Conservation (phyloP, 2,113 vertebrate genomes). For the Prionailurus viverrinus region DNA sequence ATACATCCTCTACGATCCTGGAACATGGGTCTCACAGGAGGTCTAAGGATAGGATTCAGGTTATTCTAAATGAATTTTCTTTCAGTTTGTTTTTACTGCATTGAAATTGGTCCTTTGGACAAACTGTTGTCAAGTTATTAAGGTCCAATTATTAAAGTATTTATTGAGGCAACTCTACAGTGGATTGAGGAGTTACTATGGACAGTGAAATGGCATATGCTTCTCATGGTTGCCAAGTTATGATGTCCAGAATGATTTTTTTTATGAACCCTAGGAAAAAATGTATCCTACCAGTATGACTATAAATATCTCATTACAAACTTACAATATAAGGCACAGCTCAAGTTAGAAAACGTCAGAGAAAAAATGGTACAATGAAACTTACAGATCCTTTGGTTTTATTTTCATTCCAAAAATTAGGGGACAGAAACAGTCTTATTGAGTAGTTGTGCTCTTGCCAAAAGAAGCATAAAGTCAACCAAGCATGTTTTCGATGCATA, state of each 20-base stretch:
- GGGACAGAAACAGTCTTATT: neutral
- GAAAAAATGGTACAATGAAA: neutral
- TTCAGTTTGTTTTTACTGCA: slow-evolving; percentile 32
- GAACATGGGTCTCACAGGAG: neutral
- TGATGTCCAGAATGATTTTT: slow-evolving; percentile 28
- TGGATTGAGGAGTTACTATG: neutral
- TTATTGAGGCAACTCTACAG: neutral
- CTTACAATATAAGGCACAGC: neutral
- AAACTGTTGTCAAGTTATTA: neutral
- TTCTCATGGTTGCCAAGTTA: neutral
- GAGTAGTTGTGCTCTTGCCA: neutral
- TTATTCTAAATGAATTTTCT: slow-evolving; percentile 41
- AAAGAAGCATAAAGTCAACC: neutral
- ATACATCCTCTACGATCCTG: neutral
- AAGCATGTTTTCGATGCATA: neutral
- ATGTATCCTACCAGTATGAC: neutral
- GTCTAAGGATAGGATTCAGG: slow-evolving; percentile 25
- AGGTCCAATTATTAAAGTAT: neutral
- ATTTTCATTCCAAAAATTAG: neutral
- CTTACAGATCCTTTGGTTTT: neutral
- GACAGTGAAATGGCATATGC: neutral
- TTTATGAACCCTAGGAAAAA: neutral
- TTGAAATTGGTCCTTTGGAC: slow-evolving; percentile 6
- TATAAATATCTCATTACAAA: neutral
- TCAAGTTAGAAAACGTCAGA: slow-evolving; percentile 40